Evolutionary conservation across 1,140 invertebrate genomes (phyloP).

Genomic region (Procambarus clarkii): DNA sequence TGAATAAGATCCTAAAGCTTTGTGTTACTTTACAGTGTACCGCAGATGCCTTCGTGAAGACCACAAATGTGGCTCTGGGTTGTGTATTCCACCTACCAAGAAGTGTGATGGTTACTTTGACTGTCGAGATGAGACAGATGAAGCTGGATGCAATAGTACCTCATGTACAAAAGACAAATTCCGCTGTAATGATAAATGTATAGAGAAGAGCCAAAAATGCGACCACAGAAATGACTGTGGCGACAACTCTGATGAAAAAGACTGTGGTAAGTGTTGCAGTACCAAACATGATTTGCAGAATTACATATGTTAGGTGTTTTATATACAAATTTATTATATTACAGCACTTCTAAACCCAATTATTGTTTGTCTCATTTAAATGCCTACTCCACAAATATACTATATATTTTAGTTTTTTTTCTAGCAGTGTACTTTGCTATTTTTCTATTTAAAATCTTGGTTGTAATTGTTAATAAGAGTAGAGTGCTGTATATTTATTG

Average conservation of each 20-base stretch:
- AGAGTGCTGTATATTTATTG: too few relatives aligned
- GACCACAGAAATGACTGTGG: slow-evolving; percentile 93
- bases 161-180: slow-evolving; percentile 84
- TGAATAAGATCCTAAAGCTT: background rate
- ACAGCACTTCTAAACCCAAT: too few relatives aligned
- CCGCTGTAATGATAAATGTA: slow-evolving; percentile 89
- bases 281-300: slow-evolving; percentile 5
- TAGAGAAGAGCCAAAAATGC: slow-evolving; percentile 87
- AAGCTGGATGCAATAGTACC: slow-evolving; percentile 82
- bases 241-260: slow-evolving; percentile 91
- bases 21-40: slow-evolving; percentile 81
- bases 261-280: slow-evolving; percentile 83
- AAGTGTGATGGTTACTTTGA: slow-evolving; percentile 92
- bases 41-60: slow-evolving; percentile 89
- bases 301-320: too few relatives aligned
- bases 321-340: too few relatives aligned
- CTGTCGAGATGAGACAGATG: slow-evolving; percentile 91
- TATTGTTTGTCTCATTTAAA: too few relatives aligned
- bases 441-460: too few relatives aligned
- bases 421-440: too few relatives aligned
- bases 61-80: slow-evolving; percentile 86
- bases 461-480: too few relatives aligned
- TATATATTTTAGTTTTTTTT: too few relatives aligned
- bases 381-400: too few relatives aligned
- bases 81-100: slow-evolving; percentile 90